Percentiles rank a stretch among this genome's conserved stretches.
Evolutionary conservation across 2,797 vertebrate genomes (phyloP).

Genomic region (Cryptoprocta ferox): DNA sequence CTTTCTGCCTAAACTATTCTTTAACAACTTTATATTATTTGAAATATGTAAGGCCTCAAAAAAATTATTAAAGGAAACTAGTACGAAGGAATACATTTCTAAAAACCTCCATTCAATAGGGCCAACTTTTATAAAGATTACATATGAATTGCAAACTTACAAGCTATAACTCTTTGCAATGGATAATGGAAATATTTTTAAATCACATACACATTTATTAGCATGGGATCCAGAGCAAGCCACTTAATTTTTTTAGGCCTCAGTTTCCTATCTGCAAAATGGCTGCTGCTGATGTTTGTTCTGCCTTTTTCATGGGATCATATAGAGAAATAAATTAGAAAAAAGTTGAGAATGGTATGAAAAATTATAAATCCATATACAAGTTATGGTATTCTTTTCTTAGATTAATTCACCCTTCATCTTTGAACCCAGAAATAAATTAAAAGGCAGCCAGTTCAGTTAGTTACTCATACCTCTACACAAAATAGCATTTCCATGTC

Average conservation of each 20-base stretch:
- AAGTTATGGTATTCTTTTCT: neutral
- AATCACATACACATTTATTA: neutral
- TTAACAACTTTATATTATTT: neutral
- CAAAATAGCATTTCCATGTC: neutral
- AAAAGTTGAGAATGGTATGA: neutral
- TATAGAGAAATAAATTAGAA: neutral
- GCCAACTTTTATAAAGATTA: neutral
- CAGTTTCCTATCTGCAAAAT: neutral
- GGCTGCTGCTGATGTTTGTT: neutral
- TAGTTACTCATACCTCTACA: neutral
- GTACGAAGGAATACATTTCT: neutral
- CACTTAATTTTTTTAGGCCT: neutral
- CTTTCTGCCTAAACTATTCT: constrained; percentile 18
- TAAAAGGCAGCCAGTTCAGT: neutral
- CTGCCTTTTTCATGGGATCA: neutral
- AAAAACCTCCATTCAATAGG: neutral
- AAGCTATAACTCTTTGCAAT: neutral
- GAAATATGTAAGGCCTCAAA: neutral
- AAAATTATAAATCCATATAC: neutral
- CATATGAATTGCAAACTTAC: neutral
- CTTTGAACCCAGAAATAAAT: constrained; percentile 3
- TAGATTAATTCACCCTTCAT: neutral
- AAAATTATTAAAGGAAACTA: neutral
- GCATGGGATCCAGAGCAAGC: neutral
- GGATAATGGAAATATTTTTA: neutral